Base-by-base conservation (phyloP, 2,113 vertebrate genomes). In the Petrocephalus zakoni region DNA sequence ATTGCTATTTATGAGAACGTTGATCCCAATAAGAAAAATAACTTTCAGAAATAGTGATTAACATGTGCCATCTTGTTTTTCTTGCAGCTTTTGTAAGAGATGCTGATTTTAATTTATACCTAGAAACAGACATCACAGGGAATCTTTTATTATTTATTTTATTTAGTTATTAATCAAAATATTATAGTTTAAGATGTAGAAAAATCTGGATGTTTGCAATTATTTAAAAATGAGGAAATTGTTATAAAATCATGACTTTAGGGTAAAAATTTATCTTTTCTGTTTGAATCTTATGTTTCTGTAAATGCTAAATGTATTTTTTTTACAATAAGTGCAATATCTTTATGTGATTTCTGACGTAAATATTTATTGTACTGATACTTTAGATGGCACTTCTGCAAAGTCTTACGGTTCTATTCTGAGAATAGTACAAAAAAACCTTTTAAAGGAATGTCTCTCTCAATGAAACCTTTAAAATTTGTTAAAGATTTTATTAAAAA, bases 1-100 rank as follows among this genome's bases (percentile, higher is more conserved):
- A 93, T 97, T 91, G 93, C 93, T 88, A 96, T 98, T 95, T 99
- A 98, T 68, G 96, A 97, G 89, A 99, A 98, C 4, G 56, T 97
- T 21, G 85, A 92, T 15, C 94, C 95, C 11, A 82, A 8, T 52
- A 25, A 25, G 22, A 90, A 90, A 89, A 88, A 88, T 0, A 21
- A 89, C 22, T 87, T 88, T 29, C 21, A 37, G 5, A 86, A 89
- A 1, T 2, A 88, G 29, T 93, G 90, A 42, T 9, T 22, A 3
- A 4, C 11, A 56, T 6, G 46, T 19, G 1, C 61, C 17, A 10
- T 0, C 5, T 55, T 51, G 15, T 52, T 89, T 56, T 17, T 10
- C 42, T 56, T 61, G 49, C 13, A 87, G 6, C 51, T 52, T 82
- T 53, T 46, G 9, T 0, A 53, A 89, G 52, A 89, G 17, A 13